Evolutionary conservation across 2,888 invertebrate genomes (phyloP), one percentile per base, ranked within the genome.

Genomic region (Caenorhabditis auriculariae): DNA sequence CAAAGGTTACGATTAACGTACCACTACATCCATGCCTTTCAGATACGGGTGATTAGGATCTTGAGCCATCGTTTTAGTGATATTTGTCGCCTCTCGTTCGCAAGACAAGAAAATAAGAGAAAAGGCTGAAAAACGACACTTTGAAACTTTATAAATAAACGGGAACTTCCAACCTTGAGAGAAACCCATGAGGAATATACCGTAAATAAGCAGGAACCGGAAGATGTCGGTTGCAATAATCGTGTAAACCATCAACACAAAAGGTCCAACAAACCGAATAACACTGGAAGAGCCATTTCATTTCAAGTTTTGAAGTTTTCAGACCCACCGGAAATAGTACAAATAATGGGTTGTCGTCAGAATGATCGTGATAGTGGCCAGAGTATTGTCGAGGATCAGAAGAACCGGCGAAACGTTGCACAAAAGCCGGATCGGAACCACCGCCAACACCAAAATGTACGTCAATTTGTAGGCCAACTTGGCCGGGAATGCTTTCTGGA

Each of bases 181-280:
- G 82, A 96, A 96, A 57, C 92, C 92, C 88, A 95, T 89, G 4
- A 98, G 91, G 82, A 98, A 96, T 3, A 98, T 93, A 65, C 93
- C 85, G 82, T 96, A 98, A 81, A 98, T 98, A 45, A 90, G 89
- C 62, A 94, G 93, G 83, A 98, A 98, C 67, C 96, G 87, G 35
- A 95, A 85, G 19, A 96, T 85, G 84, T 96, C 95, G 54, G 94
- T 94, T 87, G 90, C 90, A 49, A 96, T 90, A 93, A 96, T 96
- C 66, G 93, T 88, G 84, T 96, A 96, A 75, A 96, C 93, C 95
- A 96, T 96, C 74, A 95, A 93, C 21, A 96, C 95, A 87, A 96
- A 96, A 0, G 96, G 95, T 3, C 95, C 95, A 3, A 96, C 93
- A 0, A 94, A 73, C 26, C 53, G 64, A 47, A 54, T 72, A 59